These are phyloP conservation scores for Glyphotaelius pellucidus DNA, from an alignment of 2,888 invertebrate species.

Conservation along the genomic window DNA sequence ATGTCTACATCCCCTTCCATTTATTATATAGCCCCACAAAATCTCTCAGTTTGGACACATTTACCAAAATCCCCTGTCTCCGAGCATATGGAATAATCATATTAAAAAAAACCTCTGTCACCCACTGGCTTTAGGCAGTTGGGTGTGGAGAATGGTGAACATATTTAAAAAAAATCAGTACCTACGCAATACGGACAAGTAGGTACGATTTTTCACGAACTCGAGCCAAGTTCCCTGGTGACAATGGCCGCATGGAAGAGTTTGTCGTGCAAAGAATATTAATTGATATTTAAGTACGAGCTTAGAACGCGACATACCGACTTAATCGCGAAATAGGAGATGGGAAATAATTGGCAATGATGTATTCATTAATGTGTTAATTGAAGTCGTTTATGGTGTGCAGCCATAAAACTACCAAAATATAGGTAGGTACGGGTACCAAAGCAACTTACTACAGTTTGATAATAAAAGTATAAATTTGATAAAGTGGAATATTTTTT, in stretches of 20 bases:
- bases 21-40: no score
- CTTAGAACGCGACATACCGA: background rate
- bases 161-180: background rate
- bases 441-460: background rate
- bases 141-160: background rate
- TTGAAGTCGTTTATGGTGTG: background rate
- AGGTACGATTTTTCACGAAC: background rate
- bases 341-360: background rate
- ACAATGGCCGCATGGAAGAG: background rate
- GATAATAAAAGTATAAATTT: background rate
- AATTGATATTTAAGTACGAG: background rate
- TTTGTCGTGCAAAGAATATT: background rate
- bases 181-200: background rate
- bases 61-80: no score
- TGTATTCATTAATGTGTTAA: background rate
- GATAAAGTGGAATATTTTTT: background rate
- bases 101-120: no score
- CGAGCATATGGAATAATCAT: no score
- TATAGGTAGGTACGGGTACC: background rate
- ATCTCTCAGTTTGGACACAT: no score
- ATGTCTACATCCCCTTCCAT: no score
- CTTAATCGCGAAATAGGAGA: background rate
- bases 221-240: background rate
- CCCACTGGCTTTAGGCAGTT: background rate
- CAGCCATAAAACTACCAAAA: background rate